A percentile compares a stretch with the other conserved stretches of the same genome.
phyloP scores from a whole-genome alignment of 2,888 invertebrate genomes.

The Limnephilus auricula region DNA sequence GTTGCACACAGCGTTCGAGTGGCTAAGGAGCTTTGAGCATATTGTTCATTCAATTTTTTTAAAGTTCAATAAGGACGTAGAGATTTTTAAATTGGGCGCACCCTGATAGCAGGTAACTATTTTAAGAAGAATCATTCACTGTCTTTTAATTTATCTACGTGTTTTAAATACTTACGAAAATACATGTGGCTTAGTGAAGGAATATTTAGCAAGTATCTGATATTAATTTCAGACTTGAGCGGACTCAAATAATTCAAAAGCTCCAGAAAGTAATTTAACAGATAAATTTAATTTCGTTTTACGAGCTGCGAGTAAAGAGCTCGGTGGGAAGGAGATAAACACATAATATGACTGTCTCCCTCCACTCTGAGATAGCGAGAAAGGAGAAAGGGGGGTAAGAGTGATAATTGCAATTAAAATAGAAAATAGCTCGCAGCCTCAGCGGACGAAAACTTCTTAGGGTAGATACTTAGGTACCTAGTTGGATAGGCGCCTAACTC shows the following conservation, averaged over 20 bases:
- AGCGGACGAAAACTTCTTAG: conserved; percentile 53
- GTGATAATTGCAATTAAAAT: conserved; percentile 66
- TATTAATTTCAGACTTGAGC: conserved; percentile 66
- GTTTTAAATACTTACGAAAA: neutral
- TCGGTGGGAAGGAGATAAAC: conserved; percentile 22
- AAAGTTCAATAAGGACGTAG: no score
- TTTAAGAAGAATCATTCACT: no score
- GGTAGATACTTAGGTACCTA: neutral
- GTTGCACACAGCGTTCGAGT: no score
- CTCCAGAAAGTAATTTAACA: conserved; percentile 67
- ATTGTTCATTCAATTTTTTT: no score
- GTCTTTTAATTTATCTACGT: no score
- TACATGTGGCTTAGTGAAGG: neutral
- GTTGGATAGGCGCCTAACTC: conserved; percentile 48
- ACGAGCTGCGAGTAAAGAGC: conserved; percentile 41
- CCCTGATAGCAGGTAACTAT: no score
- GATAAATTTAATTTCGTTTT: conserved; percentile 66
- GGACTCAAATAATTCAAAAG: conserved; percentile 66
- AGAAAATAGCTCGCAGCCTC: conserved; percentile 65
- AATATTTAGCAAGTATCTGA: conserved; percentile 3
- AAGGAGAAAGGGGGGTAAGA: conserved; percentile 56
- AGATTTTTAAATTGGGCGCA: no score
- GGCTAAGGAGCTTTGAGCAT: no score
- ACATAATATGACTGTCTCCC: conserved; percentile 39
- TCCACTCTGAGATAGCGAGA: conserved; percentile 40